Evolutionary conservation across 2,113 vertebrate genomes (phyloP).

Genomic region (Anoura caudifer): DNA sequence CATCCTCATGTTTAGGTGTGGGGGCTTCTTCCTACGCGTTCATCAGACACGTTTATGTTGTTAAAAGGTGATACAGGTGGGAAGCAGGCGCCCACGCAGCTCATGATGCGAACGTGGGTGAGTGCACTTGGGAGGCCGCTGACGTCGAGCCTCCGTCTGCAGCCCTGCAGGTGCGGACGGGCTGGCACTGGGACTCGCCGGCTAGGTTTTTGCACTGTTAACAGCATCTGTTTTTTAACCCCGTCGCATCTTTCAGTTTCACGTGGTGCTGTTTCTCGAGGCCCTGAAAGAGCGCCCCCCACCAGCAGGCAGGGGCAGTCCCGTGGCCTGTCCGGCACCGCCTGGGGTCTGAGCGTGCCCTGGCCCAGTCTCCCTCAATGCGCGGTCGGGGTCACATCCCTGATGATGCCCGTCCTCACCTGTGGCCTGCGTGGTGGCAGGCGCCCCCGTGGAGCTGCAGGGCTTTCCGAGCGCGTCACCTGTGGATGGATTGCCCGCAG

Average conservation of each 20-base stretch:
- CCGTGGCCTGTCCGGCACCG: accelerated
- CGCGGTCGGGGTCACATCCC: background rate
- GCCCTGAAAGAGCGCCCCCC: too few relatives aligned
- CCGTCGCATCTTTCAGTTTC: accelerated
- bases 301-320: accelerated
- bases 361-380: accelerated
- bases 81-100: background rate
- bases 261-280: background rate
- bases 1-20: background rate
- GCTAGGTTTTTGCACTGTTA: background rate
- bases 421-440: background rate
- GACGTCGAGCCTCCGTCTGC: accelerated
- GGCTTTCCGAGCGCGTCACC: accelerated
- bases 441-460: background rate
- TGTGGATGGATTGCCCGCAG: background rate
- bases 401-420: background rate
- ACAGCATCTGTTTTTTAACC: background rate
- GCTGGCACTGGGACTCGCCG: accelerated
- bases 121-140: accelerated
- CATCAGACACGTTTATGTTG: background rate
- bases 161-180: accelerated
- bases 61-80: background rate
- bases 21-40: background rate
- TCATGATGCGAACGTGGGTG: accelerated
- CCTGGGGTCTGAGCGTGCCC: accelerated